Percentiles rank a stretch among this genome's conserved stretches.
These are phyloP conservation scores for Thalassarche chlororhynchos DNA, from an alignment of 2,113 vertebrate genomes.

Conservation along the genomic window DNA sequence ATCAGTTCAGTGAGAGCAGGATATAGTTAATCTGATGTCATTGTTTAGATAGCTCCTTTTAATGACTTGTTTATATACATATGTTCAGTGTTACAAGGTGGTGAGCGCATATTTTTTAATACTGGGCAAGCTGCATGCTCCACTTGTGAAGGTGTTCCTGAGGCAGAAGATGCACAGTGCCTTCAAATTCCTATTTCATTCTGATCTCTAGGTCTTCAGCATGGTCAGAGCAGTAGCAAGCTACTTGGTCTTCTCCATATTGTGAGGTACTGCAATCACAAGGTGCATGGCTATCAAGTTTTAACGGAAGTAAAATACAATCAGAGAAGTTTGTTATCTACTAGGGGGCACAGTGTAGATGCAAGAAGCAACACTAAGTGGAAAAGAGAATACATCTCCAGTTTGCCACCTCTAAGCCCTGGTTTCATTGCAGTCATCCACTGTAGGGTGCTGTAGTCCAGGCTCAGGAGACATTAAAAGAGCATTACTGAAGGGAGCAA, in stretches of 20 bases:
- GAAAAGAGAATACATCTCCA: neutral
- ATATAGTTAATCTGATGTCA: neutral
- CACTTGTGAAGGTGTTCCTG: neutral
- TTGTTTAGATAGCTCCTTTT: neutral
- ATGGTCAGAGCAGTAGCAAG: neutral
- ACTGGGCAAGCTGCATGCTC: neutral
- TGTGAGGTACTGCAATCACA: neutral
- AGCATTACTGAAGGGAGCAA: neutral
- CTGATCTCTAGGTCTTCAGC: neutral
- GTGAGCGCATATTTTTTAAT: neutral
- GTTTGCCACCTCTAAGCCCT: neutral
- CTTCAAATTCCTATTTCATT: neutral
- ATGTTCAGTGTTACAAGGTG: neutral
- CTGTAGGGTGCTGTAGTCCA: conserved; percentile 13
- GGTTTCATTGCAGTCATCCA: neutral
- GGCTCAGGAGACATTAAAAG: neutral
- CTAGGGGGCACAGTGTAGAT: too few relatives aligned
- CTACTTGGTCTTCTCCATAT: neutral
- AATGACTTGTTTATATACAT: neutral
- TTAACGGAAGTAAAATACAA: neutral
- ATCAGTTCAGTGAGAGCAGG: neutral
- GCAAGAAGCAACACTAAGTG: neutral
- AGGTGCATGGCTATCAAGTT: neutral
- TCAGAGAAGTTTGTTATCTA: neutral
- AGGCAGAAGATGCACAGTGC: neutral